phyloP scores from a whole-genome alignment of 2,113 vertebrate genomes.

The Tor tambroides region DNA sequence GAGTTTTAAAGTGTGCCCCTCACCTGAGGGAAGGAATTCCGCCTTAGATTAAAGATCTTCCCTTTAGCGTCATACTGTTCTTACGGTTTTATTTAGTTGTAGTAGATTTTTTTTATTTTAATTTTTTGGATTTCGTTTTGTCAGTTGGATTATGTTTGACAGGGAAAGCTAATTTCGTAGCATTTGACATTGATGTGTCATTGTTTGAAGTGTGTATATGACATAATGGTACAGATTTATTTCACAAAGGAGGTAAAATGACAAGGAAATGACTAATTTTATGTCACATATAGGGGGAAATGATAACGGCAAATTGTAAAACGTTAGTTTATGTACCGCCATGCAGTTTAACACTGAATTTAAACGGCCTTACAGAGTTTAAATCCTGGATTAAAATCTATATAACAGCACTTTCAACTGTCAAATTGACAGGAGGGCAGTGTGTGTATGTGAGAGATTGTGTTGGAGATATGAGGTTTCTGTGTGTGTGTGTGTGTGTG shows the following conservation, averaged over 20 bases:
- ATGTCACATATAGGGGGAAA: not conserved
- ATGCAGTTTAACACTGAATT: not conserved
- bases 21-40: not conserved
- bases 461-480: not conserved
- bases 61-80: not conserved
- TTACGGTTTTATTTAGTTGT: not conserved
- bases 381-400: not conserved
- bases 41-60: not conserved
- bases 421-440: not conserved
- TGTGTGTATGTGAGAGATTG: constrained; percentile 7
- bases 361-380: not conserved
- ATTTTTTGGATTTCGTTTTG: not conserved
- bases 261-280: not conserved
- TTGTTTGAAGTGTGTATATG: constrained; percentile 4
- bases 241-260: not conserved
- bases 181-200: constrained; percentile 16
- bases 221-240: not conserved
- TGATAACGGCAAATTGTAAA: not conserved
- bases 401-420: not conserved
- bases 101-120: not conserved
- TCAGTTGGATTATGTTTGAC: not conserved
- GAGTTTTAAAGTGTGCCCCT: not conserved
- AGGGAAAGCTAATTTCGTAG: not conserved
- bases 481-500: not conserved
- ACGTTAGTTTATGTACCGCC: not conserved